Percentiles rank a stretch among this genome's conserved stretches.
phyloP scores from a whole-genome alignment of 1,140 invertebrate species.

The Macrocentrus cingulum region DNA sequence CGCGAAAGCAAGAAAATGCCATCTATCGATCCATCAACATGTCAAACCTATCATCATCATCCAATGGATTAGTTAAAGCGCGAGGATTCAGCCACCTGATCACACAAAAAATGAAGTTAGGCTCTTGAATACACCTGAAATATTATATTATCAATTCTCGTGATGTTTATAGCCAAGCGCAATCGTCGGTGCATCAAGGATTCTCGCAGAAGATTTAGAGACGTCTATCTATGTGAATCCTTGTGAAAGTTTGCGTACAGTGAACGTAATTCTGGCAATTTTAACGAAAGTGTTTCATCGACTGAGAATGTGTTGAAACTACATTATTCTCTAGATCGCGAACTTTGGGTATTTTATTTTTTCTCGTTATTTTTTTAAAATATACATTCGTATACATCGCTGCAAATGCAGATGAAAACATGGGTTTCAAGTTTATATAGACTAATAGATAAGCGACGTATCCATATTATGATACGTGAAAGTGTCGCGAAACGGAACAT shows the following conservation, averaged over 20 bases:
- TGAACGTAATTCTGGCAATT: conserved; percentile 5
- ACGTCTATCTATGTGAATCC: conserved; percentile 9
- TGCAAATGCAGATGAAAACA: neutral
- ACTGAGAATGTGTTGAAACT: neutral
- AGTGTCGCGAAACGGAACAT: conserved; percentile 19
- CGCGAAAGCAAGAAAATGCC: conserved; percentile 9
- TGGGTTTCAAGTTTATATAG: neutral
- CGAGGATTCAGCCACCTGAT: conserved; percentile 3
- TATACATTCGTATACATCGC: too few species aligned
- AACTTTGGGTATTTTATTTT: neutral
- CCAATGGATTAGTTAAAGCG: neutral
- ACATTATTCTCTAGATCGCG: too few species aligned
- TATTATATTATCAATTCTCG: neutral
- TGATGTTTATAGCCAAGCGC: neutral
- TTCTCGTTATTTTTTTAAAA: neutral
- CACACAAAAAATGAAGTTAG: conserved; percentile 8
- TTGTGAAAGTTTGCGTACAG: neutral
- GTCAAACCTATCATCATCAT: neutral
- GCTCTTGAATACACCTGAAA: neutral
- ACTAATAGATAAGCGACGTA: neutral
- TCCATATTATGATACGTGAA: conserved; percentile 17
- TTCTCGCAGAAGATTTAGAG: conserved; percentile 4
- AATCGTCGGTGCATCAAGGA: neutral
- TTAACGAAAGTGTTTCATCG: conserved; percentile 6
- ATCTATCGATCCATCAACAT: conserved; percentile 7